Conservation (phyloP, 2,888 invertebrate genomes). For the Oscheius sp. region DNA sequence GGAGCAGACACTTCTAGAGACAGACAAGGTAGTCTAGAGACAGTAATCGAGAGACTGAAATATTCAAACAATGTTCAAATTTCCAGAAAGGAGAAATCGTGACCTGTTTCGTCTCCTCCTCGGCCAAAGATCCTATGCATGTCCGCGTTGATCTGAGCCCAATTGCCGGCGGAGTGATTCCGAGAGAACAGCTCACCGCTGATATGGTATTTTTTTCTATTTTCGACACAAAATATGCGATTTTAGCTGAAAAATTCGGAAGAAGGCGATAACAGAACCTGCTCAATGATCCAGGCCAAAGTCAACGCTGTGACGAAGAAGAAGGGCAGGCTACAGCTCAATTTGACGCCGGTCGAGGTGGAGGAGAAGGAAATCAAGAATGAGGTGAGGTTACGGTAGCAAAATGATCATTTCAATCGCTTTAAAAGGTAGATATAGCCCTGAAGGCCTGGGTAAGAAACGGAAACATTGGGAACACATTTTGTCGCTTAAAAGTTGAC, state of each 20-base stretch:
- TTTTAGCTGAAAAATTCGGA: background rate
- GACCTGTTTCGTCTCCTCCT: conserved; percentile 40
- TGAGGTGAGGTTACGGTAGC: too few species aligned
- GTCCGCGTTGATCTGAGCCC: conserved; percentile 45
- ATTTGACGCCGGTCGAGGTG: background rate
- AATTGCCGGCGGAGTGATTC: conserved; percentile 40
- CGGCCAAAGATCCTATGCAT: conserved; percentile 22
- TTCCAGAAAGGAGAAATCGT: conserved; percentile 42
- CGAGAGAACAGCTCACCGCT: conserved; percentile 40
- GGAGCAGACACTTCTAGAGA: too few species aligned
- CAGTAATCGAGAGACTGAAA: too few species aligned
- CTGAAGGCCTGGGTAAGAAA: too few species aligned
- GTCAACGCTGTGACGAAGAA: background rate
- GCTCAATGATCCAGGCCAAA: background rate
- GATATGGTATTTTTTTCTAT: background rate
- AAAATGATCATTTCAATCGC: too few species aligned
- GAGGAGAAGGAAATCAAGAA: background rate
- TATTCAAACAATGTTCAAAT: background rate
- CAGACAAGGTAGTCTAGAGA: too few species aligned
- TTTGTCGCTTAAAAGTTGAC: too few species aligned
- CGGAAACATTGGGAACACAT: too few species aligned
- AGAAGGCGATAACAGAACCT: too few species aligned
- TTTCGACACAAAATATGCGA: background rate
- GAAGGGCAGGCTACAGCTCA: background rate
- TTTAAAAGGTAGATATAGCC: too few species aligned